Evolutionary conservation across 2,888 invertebrate species (phyloP), one percentile per base, ranked within the genome.

Genomic region (Diadegma fenestrale): DNA sequence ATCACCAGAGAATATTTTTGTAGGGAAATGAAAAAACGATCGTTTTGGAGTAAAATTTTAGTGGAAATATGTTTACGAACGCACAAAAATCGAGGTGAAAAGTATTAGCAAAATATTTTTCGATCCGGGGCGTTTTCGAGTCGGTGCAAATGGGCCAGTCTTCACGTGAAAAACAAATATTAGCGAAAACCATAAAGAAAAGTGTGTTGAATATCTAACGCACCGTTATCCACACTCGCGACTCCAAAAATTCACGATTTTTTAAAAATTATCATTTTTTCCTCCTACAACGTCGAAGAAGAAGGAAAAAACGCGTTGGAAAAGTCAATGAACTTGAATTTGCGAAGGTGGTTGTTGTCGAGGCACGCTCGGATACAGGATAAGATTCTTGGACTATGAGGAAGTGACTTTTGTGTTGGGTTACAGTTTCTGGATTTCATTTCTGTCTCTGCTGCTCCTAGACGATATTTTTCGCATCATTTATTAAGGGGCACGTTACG

Each of bases 291-390:
- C 33, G 33, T 51, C 12, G 64, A 22, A 26, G 14, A 51, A 54
- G 64, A 37, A 5, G 37, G 10, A 37, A 37, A 37, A 37, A 37
- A 37, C 7, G 10, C 10, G 58, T 30, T 72, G 6, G 48, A 77
- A n/a, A n/a, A 81, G 63, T 85, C 79, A 83, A 82, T 48, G 87
- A 80, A 85, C 87, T 80, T 22, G 51, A 78, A 80, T 80, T 83
- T 83, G 82, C 85, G 66, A 85, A 85, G 85, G 80, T 84, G 80
- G 76, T 48, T 61, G 37, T 37, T 37, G 33, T n/a, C 10, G 69
- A 80, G 64, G 26, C 51, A 48, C 22, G 22, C 26, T 51, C 8
- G 54, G 45, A 30, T 37, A 68, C 33, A 58, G 69, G 61, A 30
- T 10, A 58, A n/a, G 61, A 17, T 43, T 69, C 61, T 33, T 22